These are phyloP conservation scores for Acronicta aceris DNA, from an alignment of 2,888 invertebrate genomes.

Conservation along the genomic window DNA sequence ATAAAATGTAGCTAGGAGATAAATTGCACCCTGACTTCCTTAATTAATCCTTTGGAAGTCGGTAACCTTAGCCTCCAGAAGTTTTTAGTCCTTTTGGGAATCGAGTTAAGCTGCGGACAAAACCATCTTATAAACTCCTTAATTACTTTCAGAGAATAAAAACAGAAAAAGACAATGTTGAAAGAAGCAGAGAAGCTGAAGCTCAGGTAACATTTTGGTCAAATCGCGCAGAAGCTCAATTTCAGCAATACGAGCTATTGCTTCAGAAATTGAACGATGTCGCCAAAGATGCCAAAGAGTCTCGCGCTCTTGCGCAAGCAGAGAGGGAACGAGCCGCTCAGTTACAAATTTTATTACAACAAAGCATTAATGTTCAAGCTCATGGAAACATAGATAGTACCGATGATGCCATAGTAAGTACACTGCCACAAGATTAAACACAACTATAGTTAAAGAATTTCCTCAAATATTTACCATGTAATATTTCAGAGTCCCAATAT, in stretches of 20 bases:
- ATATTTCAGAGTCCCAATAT: slow-evolving; percentile 44
- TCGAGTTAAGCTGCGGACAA: too few species aligned
- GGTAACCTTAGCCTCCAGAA: too few species aligned
- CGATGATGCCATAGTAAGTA: slow-evolving; percentile 41
- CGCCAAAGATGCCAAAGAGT: slow-evolving; percentile 75
- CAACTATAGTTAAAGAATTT: background rate
- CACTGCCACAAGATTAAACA: background rate
- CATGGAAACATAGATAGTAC: slow-evolving; percentile 46
- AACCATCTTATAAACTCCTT: too few species aligned
- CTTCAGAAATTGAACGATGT: slow-evolving; percentile 78
- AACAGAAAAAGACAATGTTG: slow-evolving; percentile 66
- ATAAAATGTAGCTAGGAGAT: too few species aligned
- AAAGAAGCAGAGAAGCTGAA: slow-evolving; percentile 73
- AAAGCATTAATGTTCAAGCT: slow-evolving; percentile 59
- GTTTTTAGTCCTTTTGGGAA: too few species aligned
- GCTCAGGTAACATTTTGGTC: slow-evolving; percentile 76
- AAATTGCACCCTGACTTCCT: too few species aligned
- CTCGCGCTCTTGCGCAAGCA: slow-evolving; percentile 71
- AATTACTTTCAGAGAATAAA: slow-evolving; percentile 66
- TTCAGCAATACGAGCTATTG: slow-evolving; percentile 78
- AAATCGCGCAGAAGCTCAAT: slow-evolving; percentile 76
- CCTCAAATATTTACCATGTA: background rate
- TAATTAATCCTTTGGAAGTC: too few species aligned
- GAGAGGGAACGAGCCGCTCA: slow-evolving; percentile 73
- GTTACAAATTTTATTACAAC: slow-evolving; percentile 72